Base-by-base conservation (phyloP, 2,113 vertebrate genomes). In the Nothoprocta pentlandii region DNA sequence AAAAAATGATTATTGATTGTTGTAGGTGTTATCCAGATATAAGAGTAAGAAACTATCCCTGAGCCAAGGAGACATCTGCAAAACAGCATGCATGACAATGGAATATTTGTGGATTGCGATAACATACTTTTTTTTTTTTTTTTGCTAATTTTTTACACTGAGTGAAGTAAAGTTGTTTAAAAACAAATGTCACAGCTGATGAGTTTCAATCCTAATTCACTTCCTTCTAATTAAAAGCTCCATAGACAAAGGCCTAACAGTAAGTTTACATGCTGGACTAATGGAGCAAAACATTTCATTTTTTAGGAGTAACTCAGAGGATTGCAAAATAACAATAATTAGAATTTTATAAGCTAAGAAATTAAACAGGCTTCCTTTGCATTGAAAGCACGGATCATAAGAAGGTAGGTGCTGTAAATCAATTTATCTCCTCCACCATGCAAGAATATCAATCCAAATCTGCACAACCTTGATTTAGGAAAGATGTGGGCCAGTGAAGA, bases 211-310 rank as follows among this genome's bases (percentile, higher is more conserved):
- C 62, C 61, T 92, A 89, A 87, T 96, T 95, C 82, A 86, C 67
- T 88, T 93, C 87, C 82, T 93, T 92, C 90, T 96, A 96, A 97
- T 96, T 97, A 94, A 96, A 95, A 89, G 89, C 89, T 95, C 90
- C 93, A 47, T 83, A 95, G 85, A 93, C 82, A 93, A 95, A 89
- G 81, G 42, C 77, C 68, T 89, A 80, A 80, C 44, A 85, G 71
- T 88, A 90, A 88, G 82, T 96, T 95, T 97, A 97, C 96, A 87
- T 95, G 91, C 68, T 80, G 75, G 89, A 80, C 78, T 95, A 96
- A 97, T 28, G 73, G 84, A 97, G 94, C 84, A 87, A 30, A 89
- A 53, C 47, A 25, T 92, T 96, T 92, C 63, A 92, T 95, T 94
- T 92, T n/a, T 92, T 85, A 88, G 13, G 88, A 94, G 76, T 56